Percentiles rank a stretch among this genome's conserved stretches.
Conservation (phyloP, 2,797 vertebrate species). For the Acanthurus lineatus region DNA sequence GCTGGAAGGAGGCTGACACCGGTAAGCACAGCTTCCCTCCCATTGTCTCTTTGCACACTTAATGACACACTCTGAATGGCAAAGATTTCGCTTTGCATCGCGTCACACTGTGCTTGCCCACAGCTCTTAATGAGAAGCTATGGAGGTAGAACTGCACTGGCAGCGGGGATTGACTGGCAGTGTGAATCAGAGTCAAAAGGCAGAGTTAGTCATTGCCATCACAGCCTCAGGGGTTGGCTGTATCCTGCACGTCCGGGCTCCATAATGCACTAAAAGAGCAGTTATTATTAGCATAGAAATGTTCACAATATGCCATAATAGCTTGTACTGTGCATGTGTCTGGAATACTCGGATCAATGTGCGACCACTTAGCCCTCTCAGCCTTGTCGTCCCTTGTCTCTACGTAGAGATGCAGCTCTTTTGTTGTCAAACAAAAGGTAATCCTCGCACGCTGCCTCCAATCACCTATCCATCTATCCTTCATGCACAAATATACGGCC, state of each 20-base stretch:
- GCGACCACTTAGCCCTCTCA: slow-evolving; percentile 47
- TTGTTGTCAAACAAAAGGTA: slow-evolving; percentile 58
- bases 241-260: slow-evolving; percentile 49
- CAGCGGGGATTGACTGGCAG: slow-evolving; percentile 63
- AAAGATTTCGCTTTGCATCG: slow-evolving; percentile 57
- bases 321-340: slow-evolving; percentile 40
- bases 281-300: slow-evolving; percentile 70
- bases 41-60: slow-evolving; percentile 33
- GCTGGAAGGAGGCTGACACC: slow-evolving; percentile 42
- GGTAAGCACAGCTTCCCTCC: slow-evolving; percentile 43
- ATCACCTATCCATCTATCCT: slow-evolving; percentile 49
- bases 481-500: slow-evolving; percentile 64
- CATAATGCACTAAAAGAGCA: slow-evolving; percentile 40
- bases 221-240: slow-evolving; percentile 52
- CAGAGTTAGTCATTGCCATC: slow-evolving; percentile 65
- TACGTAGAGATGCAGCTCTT: slow-evolving; percentile 9
- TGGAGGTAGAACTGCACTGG: slow-evolving; percentile 47
- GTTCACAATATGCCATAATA: slow-evolving; percentile 33
- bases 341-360: slow-evolving; percentile 53
- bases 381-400: slow-evolving; percentile 37
- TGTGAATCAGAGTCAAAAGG: slow-evolving; percentile 75
- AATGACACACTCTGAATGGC: slow-evolving; percentile 45
- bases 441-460: slow-evolving; percentile 40
- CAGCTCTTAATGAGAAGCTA: slow-evolving; percentile 69
- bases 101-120: slow-evolving; percentile 46